Conservation (phyloP, 2,888 invertebrate species). For the Dascillus cervinus region DNA sequence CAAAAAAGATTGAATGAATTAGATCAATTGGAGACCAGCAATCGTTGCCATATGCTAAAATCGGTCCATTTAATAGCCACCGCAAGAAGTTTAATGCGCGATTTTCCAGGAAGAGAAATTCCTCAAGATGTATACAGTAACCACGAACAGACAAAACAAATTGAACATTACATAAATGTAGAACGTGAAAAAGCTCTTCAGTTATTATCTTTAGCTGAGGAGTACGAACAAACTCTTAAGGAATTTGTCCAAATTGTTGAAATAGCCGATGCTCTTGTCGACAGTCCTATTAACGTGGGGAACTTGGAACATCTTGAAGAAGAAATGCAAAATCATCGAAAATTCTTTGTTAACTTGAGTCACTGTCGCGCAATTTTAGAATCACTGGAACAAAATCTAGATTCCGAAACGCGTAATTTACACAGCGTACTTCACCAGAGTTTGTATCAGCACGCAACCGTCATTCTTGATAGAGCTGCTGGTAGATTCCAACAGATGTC, state of each 20-base stretch:
- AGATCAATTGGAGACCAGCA: constrained; percentile 61
- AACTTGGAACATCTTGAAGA: constrained; percentile 76
- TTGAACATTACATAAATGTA: constrained; percentile 60
- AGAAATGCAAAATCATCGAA: constrained; percentile 82
- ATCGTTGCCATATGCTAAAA: constrained; percentile 54
- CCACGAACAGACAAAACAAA: constrained; percentile 59
- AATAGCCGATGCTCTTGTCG: constrained; percentile 72
- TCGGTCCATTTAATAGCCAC: constrained; percentile 54
- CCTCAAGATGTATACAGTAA: constrained; percentile 59
- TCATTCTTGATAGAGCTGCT: constrained; percentile 73
- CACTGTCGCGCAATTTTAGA: constrained; percentile 81
- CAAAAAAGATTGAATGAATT: constrained; percentile 60
- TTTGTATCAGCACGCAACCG: constrained; percentile 66
- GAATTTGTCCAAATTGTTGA: constrained; percentile 82
- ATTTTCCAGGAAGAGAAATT: constrained; percentile 62
- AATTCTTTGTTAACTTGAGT: constrained; percentile 81
- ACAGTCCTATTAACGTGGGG: constrained; percentile 67
- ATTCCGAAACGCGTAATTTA: constrained; percentile 66
- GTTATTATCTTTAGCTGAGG: constrained; percentile 67
- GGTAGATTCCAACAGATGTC: constrained; percentile 77
- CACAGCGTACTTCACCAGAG: constrained; percentile 68
- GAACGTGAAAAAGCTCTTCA: constrained; percentile 73
- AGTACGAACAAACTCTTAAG: constrained; percentile 80
- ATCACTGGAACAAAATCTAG: constrained; percentile 76
- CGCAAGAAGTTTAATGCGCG: constrained; percentile 56